phyloP scores from a whole-genome alignment of 2,797 vertebrate species.

The Coendou prehensilis region DNA sequence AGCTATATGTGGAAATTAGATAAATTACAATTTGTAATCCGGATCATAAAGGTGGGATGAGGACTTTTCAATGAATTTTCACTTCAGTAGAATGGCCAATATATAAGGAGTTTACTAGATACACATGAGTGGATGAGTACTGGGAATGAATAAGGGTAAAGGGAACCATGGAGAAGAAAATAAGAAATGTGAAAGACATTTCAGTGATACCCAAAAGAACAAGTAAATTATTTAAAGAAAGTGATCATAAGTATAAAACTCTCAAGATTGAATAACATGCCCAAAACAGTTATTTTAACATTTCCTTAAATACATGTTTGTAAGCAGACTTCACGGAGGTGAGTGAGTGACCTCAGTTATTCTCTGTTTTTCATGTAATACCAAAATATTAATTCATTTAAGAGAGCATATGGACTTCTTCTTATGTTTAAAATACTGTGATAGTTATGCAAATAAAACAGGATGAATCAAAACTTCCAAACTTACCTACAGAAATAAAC shows the following conservation, averaged over 20 bases:
- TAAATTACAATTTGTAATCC: neutral
- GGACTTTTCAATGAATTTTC: neutral
- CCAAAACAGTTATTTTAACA: neutral
- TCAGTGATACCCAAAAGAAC: neutral
- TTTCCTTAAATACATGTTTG: neutral
- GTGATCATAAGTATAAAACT: neutral
- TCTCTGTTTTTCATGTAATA: neutral
- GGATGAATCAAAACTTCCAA: neutral
- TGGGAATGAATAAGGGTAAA: neutral
- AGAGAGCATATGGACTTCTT: neutral
- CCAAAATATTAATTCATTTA: neutral
- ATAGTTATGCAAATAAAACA: slow-evolving; percentile 15
- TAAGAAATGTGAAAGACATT: neutral
- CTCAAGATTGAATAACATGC: neutral
- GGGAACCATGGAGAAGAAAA: neutral
- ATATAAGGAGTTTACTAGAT: neutral
- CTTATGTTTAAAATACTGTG: neutral
- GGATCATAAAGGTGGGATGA: neutral
- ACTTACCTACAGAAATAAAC: slow-evolving; percentile 33
- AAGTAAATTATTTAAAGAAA: neutral
- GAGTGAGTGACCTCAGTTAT: neutral
- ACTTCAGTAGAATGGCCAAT: neutral
- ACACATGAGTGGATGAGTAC: neutral
- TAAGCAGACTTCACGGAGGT: neutral
- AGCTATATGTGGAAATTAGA: slow-evolving; percentile 53